Base-by-base conservation (phyloP, 2,797 vertebrate species). In the Myiotriccus ornatus region DNA sequence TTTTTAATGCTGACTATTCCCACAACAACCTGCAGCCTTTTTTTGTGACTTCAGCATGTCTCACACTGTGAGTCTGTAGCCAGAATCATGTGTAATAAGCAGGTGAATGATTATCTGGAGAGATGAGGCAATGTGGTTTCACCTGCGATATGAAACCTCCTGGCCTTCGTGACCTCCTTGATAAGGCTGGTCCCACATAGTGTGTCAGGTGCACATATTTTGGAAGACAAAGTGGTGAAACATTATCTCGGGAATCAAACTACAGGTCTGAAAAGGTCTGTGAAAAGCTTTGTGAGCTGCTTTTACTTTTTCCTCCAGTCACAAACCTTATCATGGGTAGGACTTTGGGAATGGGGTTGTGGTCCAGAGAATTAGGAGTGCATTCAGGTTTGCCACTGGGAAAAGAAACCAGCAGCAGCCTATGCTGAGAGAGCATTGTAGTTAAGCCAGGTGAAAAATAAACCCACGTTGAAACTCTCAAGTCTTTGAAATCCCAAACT, bases 111-210 rank as follows among this genome's bases (percentile, higher is more conserved):
- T 65, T 52, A 43, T 9, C 28, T 70, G 63, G 69, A 78, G 88
- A 68, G 57, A 50, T 65, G 69, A 91, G 57, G 79, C 90, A 71
- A 86, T 7, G 43, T 0, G 0, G 57, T 80, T 85, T 87, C 63
- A 60, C 32, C 32, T 23, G 25, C 0, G 0, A 35, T 53, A 43
- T 0, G 1, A 94, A 84, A 92, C 74, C 52, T 78, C 32, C 59
- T 6, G 1, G 3, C 24, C 34, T 83, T 44, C 25, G 1, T 27
- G 32, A 50, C 28, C n/a, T 52, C 35, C 69, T 60, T 43, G 70
- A 39, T 74, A 68, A 77, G 67, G 39, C 34, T 0, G 0, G 64
- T 37, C 32, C 39, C 43, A 8, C 43, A 46, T 0, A 0, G 32
- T 1, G 0, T 47, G 73, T 35, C 43, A 71, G 41, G n/a, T 17